Base-by-base conservation (phyloP, 1,140 invertebrate genomes). In the Vanessa atalanta region DNA sequence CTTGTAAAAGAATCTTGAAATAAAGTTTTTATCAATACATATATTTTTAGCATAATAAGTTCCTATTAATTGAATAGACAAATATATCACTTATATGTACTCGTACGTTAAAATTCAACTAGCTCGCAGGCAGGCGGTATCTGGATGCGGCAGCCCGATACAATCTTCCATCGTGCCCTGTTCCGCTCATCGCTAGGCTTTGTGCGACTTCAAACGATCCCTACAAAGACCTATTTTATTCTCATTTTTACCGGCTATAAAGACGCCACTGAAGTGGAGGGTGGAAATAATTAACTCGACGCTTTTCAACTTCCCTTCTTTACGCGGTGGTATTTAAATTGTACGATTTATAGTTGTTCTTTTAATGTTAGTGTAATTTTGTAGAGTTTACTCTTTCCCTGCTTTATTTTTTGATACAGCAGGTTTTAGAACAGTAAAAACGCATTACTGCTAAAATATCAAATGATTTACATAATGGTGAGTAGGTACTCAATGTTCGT, bases 131-230 rank as follows among this genome's bases (percentile, higher is more conserved):
- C 79, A 75, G 70, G 79, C 80, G 47, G 61, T 88, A 89, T 90
- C 87, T 88, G 84, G 84, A 82, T 82, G 80, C 80, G 86, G 84
- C 85, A 84, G 83, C 83, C 71, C 65, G 88, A 90, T 90, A 83
- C 31, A 60, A 89, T 90, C 88, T 82, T 65, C 65, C 76, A 68
- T 75, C 79, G 66, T 65, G 63, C 72, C 75, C 72, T 72, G 74
- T 65, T 69, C 69, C 73, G 48, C 47, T 47, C 63, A 47, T 65
- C 48, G 68, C 70, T 70, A 76, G 75, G 78, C 80, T 87, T 88
- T 87, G 82, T 81, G 68, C 70, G 76, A 87, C 84, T 83, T 89
- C 84, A 86, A 88, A 88, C 82, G 84, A 72, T 75, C 51, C 63
- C 60, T 70, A 84, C 82, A 83, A 82, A 84, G 79, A 82, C 70